Evolutionary conservation across 2,797 vertebrate genomes (phyloP).

Genomic region (Silurus lanzhouensis): DNA sequence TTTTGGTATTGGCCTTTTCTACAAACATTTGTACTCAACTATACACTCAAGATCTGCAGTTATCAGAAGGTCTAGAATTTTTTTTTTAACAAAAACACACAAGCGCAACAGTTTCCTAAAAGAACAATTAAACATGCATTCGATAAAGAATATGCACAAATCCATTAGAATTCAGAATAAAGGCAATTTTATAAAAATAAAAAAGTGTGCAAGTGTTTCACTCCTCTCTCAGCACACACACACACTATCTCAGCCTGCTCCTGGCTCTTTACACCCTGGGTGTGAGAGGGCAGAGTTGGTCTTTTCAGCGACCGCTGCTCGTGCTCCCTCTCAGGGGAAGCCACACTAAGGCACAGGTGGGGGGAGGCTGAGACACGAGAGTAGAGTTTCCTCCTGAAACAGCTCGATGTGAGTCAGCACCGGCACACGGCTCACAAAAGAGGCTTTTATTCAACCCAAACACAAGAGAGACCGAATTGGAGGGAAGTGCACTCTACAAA

Average conservation of each 20-base stretch:
- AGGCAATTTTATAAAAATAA: constrained; percentile 60
- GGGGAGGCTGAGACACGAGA: constrained; percentile 65
- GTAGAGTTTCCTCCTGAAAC: constrained; percentile 69
- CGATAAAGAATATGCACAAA: constrained; percentile 46
- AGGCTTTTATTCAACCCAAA: constrained; percentile 71
- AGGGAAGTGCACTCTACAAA: constrained; percentile 30
- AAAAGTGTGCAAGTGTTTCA: background rate
- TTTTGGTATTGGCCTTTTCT: too few relatives aligned
- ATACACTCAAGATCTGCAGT: background rate
- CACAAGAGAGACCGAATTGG: constrained; percentile 57
- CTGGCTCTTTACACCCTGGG: constrained; percentile 75
- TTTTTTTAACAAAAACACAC: background rate
- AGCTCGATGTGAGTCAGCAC: constrained; percentile 62
- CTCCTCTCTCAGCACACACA: constrained; percentile 33
- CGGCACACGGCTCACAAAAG: constrained; percentile 71
- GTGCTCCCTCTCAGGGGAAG: constrained; percentile 62
- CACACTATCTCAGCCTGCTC: constrained; percentile 34
- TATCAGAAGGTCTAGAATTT: background rate
- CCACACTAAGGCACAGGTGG: constrained; percentile 47
- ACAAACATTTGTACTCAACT: background rate
- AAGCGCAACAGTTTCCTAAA: background rate
- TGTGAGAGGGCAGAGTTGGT: constrained; percentile 59
- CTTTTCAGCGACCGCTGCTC: constrained; percentile 66
- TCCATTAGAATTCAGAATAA: constrained; percentile 59
- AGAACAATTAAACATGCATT: background rate